phyloP scores from a whole-genome alignment of 1,140 invertebrate species.

The Anastatus disparis region DNA sequence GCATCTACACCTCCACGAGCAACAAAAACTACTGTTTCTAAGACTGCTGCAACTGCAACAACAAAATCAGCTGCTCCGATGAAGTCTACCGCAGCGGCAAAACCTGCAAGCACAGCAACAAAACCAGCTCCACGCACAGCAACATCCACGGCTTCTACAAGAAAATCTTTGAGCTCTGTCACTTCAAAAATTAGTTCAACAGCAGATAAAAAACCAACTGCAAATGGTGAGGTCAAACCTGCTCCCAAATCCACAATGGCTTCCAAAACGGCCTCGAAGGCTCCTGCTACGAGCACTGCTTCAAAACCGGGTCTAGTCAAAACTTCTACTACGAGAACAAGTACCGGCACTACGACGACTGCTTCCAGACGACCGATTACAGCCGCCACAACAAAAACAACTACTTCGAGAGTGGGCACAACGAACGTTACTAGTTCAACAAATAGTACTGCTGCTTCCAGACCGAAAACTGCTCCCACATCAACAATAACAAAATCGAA shows the following conservation, averaged over 20 bases:
- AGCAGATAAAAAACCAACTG: conserved; percentile 45
- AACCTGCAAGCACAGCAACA: background rate
- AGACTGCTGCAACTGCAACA: conserved; percentile 38
- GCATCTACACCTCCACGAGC: no score
- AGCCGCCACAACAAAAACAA: conserved; percentile 12
- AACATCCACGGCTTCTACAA: conserved; percentile 25
- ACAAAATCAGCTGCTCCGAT: conserved; percentile 40
- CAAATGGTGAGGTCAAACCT: conserved; percentile 67
- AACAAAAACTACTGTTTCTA: conserved; percentile 43
- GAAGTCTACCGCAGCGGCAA: no score
- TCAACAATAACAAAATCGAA: conserved; percentile 45
- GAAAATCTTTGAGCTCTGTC: conserved; percentile 32
- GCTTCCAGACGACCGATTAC: conserved; percentile 29
- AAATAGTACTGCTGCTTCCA: conserved; percentile 37
- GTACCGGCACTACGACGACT: conserved; percentile 31
- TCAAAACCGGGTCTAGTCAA: conserved; percentile 48
- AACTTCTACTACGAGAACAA: conserved; percentile 24
- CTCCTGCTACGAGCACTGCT: background rate
- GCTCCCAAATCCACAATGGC: conserved; percentile 4
- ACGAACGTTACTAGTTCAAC: conserved; percentile 16
- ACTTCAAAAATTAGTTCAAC: conserved; percentile 54
- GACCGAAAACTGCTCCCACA: conserved; percentile 56
- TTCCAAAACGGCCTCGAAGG: background rate
- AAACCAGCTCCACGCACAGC: no score
- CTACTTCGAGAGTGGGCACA: conserved; percentile 15